Percentiles rank a stretch among this genome's conserved stretches.
These are phyloP conservation scores for Lepilemur ruficaudatus DNA, from an alignment of 2,797 vertebrate genomes.

Conservation along the genomic window DNA sequence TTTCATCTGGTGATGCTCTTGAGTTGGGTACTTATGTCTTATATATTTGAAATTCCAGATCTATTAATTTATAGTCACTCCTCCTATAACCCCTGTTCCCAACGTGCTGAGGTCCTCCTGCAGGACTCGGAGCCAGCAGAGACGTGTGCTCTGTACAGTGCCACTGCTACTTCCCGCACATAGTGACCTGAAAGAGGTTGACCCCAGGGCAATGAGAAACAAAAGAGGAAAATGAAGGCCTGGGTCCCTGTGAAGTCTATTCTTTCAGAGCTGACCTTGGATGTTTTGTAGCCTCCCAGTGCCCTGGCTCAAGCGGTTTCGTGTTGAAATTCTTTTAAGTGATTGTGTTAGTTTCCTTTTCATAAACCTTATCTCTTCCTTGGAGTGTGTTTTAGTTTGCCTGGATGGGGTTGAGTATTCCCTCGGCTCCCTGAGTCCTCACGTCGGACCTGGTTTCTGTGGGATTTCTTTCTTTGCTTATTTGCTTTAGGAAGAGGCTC, in stretches of 20 bases:
- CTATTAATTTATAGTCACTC: not conserved
- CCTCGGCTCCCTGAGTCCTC: slow-evolving; percentile 41
- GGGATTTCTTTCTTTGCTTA: slow-evolving; percentile 74
- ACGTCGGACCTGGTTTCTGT: slow-evolving; percentile 62
- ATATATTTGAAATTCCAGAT: not conserved
- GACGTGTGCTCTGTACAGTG: not conserved
- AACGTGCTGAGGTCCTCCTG: not conserved
- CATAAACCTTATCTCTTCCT: slow-evolving; percentile 74
- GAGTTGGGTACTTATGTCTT: not conserved
- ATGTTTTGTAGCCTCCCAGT: slow-evolving; percentile 10
- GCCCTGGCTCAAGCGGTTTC: not conserved
- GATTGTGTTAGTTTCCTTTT: slow-evolving; percentile 75
- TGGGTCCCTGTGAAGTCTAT: not conserved
- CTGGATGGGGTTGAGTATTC: slow-evolving; percentile 43
- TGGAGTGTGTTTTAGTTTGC: slow-evolving; percentile 74
- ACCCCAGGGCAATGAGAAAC: slow-evolving; percentile 41
- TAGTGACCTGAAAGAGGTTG: not conserved
- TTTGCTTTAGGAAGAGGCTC: slow-evolving; percentile 69
- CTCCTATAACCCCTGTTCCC: not conserved
- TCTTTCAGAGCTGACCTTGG: not conserved
- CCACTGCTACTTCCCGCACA: slow-evolving; percentile 29
- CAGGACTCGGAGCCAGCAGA: not conserved
- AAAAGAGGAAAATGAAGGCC: slow-evolving; percentile 49
- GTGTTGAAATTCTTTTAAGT: slow-evolving; percentile 67
- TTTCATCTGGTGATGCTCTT: not conserved